These are phyloP conservation scores for Tragelaphus imberbis DNA, from an alignment of 2,113 vertebrate genomes.

Conservation along the genomic window DNA sequence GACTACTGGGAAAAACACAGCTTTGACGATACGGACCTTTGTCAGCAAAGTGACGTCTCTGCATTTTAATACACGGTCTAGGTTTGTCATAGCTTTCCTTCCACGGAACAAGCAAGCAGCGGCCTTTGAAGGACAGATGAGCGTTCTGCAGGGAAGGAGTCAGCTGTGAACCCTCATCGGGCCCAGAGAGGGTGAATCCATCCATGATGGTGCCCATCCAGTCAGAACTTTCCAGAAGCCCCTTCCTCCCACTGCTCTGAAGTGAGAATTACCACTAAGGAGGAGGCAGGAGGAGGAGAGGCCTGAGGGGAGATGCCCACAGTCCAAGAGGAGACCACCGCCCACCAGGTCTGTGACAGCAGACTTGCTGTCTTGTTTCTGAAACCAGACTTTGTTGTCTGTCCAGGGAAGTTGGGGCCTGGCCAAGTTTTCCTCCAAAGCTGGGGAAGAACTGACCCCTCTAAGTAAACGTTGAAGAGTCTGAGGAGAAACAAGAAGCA, in stretches of 20 bases:
- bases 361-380: fast-evolving
- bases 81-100: neutral
- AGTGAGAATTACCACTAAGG: neutral
- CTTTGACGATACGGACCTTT: neutral
- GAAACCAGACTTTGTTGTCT: neutral
- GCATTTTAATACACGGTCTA: neutral
- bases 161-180: neutral
- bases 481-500: neutral
- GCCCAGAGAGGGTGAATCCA: neutral
- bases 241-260: neutral
- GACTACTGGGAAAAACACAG: neutral
- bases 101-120: neutral
- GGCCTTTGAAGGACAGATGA: neutral
- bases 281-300: neutral
- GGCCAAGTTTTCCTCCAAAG: neutral
- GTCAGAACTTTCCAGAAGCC: neutral
- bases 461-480: too few relatives aligned
- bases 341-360: too few relatives aligned
- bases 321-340: neutral
- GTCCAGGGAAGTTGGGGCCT: neutral
- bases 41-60: neutral
- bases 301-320: neutral
- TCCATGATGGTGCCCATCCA: neutral
- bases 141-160: neutral
- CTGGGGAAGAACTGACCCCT: neutral